Conservation (phyloP, 2,797 vertebrate genomes). For the Phaenicophaeus curvirostris region DNA sequence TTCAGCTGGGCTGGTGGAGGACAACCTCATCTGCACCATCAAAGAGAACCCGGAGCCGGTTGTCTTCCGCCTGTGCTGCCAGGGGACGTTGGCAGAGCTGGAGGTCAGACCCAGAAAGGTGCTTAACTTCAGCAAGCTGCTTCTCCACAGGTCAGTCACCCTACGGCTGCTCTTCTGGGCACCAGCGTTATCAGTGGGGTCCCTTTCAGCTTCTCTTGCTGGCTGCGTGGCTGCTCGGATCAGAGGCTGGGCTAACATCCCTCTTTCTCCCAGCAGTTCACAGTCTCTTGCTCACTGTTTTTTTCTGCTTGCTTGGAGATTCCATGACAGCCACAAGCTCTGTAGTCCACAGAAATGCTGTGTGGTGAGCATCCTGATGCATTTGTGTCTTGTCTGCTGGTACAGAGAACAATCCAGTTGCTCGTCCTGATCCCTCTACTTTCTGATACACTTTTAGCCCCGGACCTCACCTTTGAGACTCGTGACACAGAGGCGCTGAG, state of each 20-base stretch:
- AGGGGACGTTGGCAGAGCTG: conserved; percentile 84
- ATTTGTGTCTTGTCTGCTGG: no score
- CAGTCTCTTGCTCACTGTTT: not conserved
- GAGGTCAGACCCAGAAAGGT: conserved; percentile 83
- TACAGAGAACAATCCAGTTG: no score
- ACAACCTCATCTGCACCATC: conserved; percentile 83
- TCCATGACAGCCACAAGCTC: not conserved
- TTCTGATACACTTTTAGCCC: no score
- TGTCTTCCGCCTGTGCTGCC: conserved; percentile 84
- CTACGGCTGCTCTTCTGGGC: no score
- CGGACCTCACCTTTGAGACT: no score
- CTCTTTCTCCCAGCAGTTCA: not conserved
- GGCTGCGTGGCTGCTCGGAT: not conserved
- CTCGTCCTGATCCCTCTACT: no score
- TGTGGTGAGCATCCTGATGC: no score
- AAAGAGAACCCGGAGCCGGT: conserved; percentile 84
- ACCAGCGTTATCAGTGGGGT: no score
- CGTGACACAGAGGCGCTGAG: no score
- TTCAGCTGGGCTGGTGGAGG: conserved; percentile 78
- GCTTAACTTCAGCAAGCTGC: conserved; percentile 83
- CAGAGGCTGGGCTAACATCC: not conserved
- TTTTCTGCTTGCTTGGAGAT: not conserved
- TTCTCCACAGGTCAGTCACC: conserved; percentile 82
- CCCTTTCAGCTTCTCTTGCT: not conserved
- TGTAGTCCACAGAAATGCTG: not conserved